phyloP scores from a whole-genome alignment of 2,888 invertebrate genomes.

The Macrophya annulata region DNA sequence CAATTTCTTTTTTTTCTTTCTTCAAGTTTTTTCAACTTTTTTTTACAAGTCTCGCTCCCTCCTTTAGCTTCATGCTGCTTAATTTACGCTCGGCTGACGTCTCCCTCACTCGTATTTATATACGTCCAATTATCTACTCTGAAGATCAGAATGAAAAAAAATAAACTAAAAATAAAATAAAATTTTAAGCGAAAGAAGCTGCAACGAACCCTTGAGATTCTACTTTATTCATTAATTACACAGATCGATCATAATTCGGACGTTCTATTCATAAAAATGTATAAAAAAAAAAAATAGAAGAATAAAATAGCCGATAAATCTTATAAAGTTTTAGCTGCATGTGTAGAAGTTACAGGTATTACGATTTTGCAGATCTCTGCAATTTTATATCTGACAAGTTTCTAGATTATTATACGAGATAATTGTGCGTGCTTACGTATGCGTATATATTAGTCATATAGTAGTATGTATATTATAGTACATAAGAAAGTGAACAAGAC shows the following conservation, averaged over 20 bases:
- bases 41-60: slow-evolving; percentile 22
- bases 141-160: background rate
- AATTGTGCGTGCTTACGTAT: slow-evolving; percentile 21
- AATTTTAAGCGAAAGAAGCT: no score
- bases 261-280: no score
- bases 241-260: background rate
- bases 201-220: no score
- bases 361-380: slow-evolving; percentile 2
- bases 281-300: background rate
- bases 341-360: no score
- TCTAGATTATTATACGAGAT: background rate
- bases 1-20: slow-evolving; percentile 9
- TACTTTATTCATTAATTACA: background rate
- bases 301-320: background rate
- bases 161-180: no score
- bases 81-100: slow-evolving; percentile 30
- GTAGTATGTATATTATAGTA: background rate
- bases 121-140: slow-evolving; percentile 51
- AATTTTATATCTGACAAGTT: background rate
- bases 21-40: background rate
- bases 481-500: slow-evolving; percentile 35
- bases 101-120: slow-evolving; percentile 15
- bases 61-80: background rate
- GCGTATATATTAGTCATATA: background rate
- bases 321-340: no score